Percentiles rank a stretch among this genome's conserved stretches.
Conservation (phyloP, 2,113 vertebrate genomes). For the Anguilla rostrata region DNA sequence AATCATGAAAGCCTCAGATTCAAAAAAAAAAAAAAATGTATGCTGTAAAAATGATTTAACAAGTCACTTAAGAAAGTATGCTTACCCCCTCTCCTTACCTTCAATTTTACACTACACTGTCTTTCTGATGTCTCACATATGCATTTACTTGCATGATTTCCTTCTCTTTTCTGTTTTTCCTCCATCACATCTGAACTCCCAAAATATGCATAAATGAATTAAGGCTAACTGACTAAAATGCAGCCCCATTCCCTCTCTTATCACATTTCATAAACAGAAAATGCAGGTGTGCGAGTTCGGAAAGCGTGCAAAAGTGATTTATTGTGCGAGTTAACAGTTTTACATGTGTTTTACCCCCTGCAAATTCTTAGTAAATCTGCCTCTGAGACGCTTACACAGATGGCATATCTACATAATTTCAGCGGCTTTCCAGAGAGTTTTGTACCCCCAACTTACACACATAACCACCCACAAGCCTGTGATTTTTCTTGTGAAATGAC, state of each 20-base stretch:
- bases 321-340: not conserved
- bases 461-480: not conserved
- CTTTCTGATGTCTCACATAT: not conserved
- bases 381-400: not conserved
- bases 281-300: not conserved
- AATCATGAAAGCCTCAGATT: no score
- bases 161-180: not conserved
- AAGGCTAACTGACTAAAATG: not conserved
- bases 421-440: not conserved
- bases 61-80: not conserved
- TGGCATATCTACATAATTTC: not conserved
- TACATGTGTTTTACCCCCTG: not conserved
- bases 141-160: not conserved
- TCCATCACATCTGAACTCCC: no score
- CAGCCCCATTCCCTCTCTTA: not conserved
- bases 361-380: not conserved
- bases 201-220: no score
- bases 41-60: not conserved
- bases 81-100: not conserved
- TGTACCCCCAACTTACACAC: not conserved
- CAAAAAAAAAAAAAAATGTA: no score
- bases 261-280: not conserved
- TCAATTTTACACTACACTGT: not conserved
- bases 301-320: not conserved
- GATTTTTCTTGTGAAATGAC: not conserved